Percentiles rank a stretch among this genome's conserved stretches.
These are phyloP conservation scores for Himalopsyche kuldschensis DNA, from an alignment of 2,888 invertebrate species.

Conservation along the genomic window DNA sequence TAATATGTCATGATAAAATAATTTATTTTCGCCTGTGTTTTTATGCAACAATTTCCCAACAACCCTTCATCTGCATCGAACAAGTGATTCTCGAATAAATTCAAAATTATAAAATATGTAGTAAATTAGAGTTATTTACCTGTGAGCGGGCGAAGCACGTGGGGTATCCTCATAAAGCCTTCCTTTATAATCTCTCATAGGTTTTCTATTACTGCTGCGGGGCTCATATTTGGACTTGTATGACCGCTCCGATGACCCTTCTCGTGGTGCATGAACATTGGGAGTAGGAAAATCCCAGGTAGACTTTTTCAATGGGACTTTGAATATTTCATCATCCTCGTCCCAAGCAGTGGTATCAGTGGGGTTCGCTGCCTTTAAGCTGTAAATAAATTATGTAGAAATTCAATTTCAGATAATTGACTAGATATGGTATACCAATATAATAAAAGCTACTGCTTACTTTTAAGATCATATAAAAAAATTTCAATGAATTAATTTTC, in stretches of 20 bases:
- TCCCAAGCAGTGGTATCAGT: conserved; percentile 76
- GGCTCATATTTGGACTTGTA: conserved; percentile 47
- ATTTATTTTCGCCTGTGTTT: too few relatives aligned
- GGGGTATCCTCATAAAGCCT: conserved; percentile 69
- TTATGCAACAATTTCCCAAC: too few relatives aligned
- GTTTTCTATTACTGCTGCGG: conserved; percentile 46
- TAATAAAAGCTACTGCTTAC: not conserved
- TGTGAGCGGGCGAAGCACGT: conserved; percentile 85
- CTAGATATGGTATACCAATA: not conserved
- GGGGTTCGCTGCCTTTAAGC: conserved; percentile 56
- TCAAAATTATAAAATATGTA: too few relatives aligned
- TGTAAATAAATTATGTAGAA: conserved; percentile 39
- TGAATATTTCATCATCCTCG: conserved; percentile 73
- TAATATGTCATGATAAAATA: too few relatives aligned
- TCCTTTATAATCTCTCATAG: conserved; percentile 51
- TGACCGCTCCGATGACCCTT: conserved; percentile 50
- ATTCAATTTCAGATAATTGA: not conserved
- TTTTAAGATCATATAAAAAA: too few relatives aligned
- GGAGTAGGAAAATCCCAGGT: conserved; percentile 95
- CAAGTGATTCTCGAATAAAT: too few relatives aligned
- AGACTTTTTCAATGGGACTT: conserved; percentile 67
- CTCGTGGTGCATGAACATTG: conserved; percentile 53
- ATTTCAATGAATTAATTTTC: too few relatives aligned
- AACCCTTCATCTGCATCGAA: too few relatives aligned
- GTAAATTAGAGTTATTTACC: conserved; percentile 48